These are phyloP conservation scores for Eublepharis macularius DNA, from an alignment of 2,113 vertebrate genomes.

Conservation along the genomic window DNA sequence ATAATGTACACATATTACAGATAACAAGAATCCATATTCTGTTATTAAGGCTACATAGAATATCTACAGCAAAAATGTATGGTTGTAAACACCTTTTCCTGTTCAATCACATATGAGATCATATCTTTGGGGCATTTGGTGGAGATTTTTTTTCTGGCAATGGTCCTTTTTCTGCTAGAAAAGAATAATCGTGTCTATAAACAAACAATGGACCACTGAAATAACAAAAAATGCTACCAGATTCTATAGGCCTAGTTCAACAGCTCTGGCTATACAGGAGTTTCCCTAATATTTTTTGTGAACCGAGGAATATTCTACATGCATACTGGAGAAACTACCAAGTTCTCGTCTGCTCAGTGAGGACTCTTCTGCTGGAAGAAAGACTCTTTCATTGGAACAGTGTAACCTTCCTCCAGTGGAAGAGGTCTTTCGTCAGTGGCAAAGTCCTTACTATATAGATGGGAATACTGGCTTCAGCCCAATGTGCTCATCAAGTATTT, in stretches of 20 bases:
- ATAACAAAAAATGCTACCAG: neutral
- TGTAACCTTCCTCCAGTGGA: too few species aligned
- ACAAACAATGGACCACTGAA: neutral
- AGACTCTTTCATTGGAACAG: too few species aligned
- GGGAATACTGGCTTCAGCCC: too few species aligned
- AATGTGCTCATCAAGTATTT: neutral
- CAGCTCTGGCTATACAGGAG: neutral
- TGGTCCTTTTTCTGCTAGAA: constrained; percentile 26
- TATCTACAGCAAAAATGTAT: constrained; percentile 31
- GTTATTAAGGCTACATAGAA: constrained; percentile 4
- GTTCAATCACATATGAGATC: constrained; percentile 10
- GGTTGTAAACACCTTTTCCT: constrained; percentile 19
- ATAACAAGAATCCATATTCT: neutral
- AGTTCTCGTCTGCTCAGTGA: too few species aligned
- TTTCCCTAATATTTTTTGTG: neutral
- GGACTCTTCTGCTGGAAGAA: too few species aligned
- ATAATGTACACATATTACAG: neutral
- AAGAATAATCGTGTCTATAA: neutral
- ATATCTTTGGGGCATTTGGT: constrained; percentile 34
- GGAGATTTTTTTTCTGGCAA: neutral
- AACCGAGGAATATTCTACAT: too few species aligned
- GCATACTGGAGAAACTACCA: too few species aligned
- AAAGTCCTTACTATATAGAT: too few species aligned
- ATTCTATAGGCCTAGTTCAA: neutral
- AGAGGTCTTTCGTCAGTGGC: too few species aligned